A percentile compares a stretch with the other conserved stretches of the same genome.
phyloP scores from a whole-genome alignment of 92 coral and sea anemone genomes.

The Parazoanthus swiftii region DNA sequence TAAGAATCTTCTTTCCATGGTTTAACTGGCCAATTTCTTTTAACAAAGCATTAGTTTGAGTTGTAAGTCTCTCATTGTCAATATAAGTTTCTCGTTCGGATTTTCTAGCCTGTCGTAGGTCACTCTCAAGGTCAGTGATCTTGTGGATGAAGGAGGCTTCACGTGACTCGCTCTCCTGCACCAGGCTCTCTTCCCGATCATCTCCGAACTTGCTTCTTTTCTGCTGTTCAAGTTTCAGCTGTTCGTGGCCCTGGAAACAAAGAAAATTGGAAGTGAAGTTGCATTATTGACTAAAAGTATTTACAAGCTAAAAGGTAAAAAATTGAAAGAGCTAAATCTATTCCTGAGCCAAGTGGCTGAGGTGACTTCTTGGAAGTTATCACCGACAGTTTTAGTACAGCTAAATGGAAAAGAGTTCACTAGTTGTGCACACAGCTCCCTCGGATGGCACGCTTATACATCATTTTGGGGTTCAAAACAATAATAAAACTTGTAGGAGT shows the following conservation, averaged over 20 bases:
- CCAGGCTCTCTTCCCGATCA: conserved; percentile 90
- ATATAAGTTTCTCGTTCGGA: conserved; percentile 75
- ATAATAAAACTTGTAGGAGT: no score
- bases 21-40: conserved; percentile 85
- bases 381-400: no score
- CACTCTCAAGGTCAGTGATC: conserved; percentile 91
- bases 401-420: no score
- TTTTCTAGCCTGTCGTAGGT: conserved; percentile 82
- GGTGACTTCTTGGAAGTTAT: no score
- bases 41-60: conserved; percentile 66
- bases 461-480: no score
- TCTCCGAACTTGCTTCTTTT: conserved; percentile 96
- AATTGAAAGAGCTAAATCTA: no score
- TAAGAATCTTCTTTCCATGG: conserved; percentile 75
- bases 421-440: no score
- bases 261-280: neutral
- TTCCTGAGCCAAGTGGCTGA: no score
- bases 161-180: conserved; percentile 95
- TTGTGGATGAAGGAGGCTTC: conserved; percentile 89
- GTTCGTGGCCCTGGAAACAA: conserved; percentile 77
- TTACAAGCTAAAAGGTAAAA: no score
- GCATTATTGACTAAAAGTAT: no score
- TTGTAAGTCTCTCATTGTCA: conserved; percentile 83
- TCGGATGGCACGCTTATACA: no score
- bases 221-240: conserved; percentile 91